Conservation (phyloP, 2,113 vertebrate genomes). For the Sclerurus mexicanus region DNA sequence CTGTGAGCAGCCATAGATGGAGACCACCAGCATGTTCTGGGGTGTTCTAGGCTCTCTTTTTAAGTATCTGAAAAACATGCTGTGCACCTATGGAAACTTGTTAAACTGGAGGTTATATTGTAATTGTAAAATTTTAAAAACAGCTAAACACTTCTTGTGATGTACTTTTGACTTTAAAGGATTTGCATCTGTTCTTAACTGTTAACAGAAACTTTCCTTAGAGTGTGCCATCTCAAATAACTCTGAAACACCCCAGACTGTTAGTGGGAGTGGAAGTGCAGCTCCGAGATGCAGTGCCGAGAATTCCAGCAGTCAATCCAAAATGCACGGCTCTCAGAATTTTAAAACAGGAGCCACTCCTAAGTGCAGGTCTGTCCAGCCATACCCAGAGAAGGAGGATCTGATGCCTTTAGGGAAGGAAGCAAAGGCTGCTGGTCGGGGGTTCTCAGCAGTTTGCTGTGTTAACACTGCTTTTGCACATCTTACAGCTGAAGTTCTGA, state of each 20-base stretch:
- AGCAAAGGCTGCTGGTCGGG: not conserved
- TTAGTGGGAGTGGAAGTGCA: not conserved
- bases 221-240: not conserved
- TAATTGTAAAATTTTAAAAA: not conserved
- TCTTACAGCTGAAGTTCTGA: slow-evolving; percentile 90
- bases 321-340: too few species aligned
- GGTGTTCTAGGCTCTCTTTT: not conserved
- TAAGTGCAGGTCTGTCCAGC: not conserved
- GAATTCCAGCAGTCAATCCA: not conserved
- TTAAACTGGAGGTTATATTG: not conserved
- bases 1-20: not conserved
- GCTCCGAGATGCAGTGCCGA: not conserved
- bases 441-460: not conserved
- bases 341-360: not conserved
- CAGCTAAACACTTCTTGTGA: not conserved
- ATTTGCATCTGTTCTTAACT: not conserved
- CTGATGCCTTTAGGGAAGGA: not conserved
- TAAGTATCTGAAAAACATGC: not conserved
- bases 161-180: not conserved
- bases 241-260: not conserved
- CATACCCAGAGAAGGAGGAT: accelerated
- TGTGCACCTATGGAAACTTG: not conserved
- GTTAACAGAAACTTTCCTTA: not conserved
- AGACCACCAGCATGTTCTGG: not conserved
- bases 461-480: not conserved